These are phyloP conservation scores for Isurus oxyrinchus DNA, from an alignment of 2,113 vertebrate genomes.

Conservation along the genomic window DNA sequence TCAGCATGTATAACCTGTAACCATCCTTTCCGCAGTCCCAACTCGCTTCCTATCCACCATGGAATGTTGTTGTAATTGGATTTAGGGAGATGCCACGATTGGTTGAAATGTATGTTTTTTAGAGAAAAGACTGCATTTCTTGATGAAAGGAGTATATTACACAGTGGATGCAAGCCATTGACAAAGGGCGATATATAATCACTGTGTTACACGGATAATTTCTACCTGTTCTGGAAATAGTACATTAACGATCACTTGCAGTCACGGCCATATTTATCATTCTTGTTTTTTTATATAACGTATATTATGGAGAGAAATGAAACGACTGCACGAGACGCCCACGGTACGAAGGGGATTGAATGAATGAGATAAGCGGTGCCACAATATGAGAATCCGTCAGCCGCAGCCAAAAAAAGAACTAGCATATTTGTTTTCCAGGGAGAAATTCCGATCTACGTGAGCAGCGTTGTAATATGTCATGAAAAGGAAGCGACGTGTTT, in stretches of 20 bases:
- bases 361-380: not conserved
- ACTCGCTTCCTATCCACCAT: not conserved
- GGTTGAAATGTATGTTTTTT: not conserved
- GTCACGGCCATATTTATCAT: not conserved
- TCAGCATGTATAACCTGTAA: not conserved
- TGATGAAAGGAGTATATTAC: not conserved
- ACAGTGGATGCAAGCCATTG: not conserved
- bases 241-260: not conserved
- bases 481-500: not conserved
- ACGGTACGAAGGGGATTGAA: not conserved
- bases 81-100: not conserved
- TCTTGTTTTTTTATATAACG: not conserved
- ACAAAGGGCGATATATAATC: not conserved
- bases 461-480: slow-evolving; percentile 2
- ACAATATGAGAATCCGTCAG: slow-evolving; percentile 27
- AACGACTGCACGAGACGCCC: not conserved
- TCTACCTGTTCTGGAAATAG: not conserved
- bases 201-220: not conserved
- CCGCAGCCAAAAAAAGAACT: slow-evolving; percentile 29
- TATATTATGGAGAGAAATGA: not conserved
- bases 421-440: slow-evolving; percentile 5
- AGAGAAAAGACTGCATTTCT: not conserved
- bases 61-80: not conserved
- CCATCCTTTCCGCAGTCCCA: not conserved
- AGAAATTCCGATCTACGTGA: slow-evolving; percentile 20